Evolutionary conservation across 2,113 vertebrate species (phyloP), one percentile per base, ranked within the genome.

Genomic region (Thymallus thymallus): DNA sequence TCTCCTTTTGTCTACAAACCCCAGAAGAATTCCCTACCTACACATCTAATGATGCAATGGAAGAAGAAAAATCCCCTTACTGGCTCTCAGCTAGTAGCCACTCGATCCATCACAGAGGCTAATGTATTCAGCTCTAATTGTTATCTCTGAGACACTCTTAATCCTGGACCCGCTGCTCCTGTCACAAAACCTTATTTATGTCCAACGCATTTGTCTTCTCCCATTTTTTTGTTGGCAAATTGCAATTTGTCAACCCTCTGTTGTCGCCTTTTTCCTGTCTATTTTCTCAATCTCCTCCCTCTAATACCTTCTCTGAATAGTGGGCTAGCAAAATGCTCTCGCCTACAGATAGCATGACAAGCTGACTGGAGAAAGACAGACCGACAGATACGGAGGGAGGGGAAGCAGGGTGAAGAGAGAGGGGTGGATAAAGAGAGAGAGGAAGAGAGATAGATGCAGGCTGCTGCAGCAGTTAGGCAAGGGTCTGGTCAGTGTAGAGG

Each of bases 41-140:
- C 68, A 32, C 68, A 68, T 30, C 48, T 71, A 75, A 79, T 75
- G 72, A 79, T 1, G 56, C 72, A 79, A 64, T 22, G 55, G 51
- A 65, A 32, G 71, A 55, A 60, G 68, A 75, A 65, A 71, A 61
- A 73, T 69, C 51, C 67, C 66, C 68, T 6, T 35, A 26, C 74
- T 41, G 24, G 61, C 60, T 41, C 51, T 41, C 29, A 23, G 70
- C 55, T 68, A 20, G 58, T 26, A 41, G 74, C 61, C 67, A 41
- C 61, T 22, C 20, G 29, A 77, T 77, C 78, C 71, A 77, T 75
- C 77, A 77, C 66, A 35, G 26, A 5, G 10, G 26, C 26, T 75
- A 72, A 78, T 66, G 76, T 80, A 80, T 76, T 64, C 73, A 16
- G n/a, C 79, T 77, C 60, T 84, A 79, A 81, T 84, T 81, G 82